Evolutionary conservation across 2,888 invertebrate genomes (phyloP).

Genomic region (Noctua comes): DNA sequence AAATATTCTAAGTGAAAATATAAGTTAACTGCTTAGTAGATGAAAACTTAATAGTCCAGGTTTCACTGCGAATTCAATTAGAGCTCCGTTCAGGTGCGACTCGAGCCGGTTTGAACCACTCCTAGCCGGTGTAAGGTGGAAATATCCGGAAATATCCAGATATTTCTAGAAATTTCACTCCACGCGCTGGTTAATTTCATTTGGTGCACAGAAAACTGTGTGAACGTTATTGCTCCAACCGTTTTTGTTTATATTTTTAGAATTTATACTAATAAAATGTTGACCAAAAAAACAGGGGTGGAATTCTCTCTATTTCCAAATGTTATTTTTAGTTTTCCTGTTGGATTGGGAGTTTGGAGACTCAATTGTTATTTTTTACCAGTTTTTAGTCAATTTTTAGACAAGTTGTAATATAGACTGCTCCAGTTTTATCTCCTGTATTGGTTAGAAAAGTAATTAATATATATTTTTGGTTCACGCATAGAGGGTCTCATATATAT

Average conservation of each 20-base stretch:
- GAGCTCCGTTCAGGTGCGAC: conserved; percentile 71
- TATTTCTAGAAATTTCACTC: conserved; percentile 74
- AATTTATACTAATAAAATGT: conserved; percentile 52
- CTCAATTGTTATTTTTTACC: conserved; percentile 25
- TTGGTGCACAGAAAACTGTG: conserved; percentile 64
- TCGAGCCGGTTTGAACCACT: conserved; percentile 61
- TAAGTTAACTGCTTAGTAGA: conserved; percentile 67
- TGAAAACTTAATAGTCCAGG: conserved; percentile 71
- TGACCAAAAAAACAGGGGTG: conserved; percentile 39
- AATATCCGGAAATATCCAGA: conserved; percentile 71
- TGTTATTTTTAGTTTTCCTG: conserved; percentile 32
- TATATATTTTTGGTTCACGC: background rate
- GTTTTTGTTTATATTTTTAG: conserved; percentile 59
- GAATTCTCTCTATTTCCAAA: background rate
- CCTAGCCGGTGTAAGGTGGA: conserved; percentile 54
- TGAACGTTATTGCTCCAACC: conserved; percentile 51
- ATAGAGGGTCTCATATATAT: background rate
- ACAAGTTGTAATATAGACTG: background rate
- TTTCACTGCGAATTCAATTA: conserved; percentile 77
- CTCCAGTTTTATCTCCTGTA: background rate
- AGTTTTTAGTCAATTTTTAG: background rate
- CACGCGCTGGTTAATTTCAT: conserved; percentile 76
- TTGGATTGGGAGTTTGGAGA: conserved; percentile 15
- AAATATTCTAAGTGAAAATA: conserved; percentile 59
- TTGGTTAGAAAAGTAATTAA: conserved; percentile 1